phyloP scores from a whole-genome alignment of 2,113 vertebrate species.

The Tinamus guttatus region DNA sequence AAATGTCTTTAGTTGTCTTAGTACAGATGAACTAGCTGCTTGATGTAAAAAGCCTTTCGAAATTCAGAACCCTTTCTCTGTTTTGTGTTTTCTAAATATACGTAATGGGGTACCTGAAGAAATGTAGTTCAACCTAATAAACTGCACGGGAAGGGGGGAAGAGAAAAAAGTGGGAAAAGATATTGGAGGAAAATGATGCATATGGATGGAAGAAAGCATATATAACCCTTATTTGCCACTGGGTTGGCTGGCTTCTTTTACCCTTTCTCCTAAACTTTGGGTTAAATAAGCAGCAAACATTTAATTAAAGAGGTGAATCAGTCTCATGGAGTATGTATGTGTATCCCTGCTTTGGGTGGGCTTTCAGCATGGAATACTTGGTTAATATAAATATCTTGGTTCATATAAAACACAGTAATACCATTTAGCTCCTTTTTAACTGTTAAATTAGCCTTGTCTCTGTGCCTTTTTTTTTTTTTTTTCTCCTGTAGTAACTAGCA shows the following conservation, averaged over 20 bases:
- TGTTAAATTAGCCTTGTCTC: not conserved
- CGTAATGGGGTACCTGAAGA: not conserved
- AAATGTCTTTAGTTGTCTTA: not conserved
- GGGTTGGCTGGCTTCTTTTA: not conserved
- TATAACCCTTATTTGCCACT: not conserved
- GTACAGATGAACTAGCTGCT: not conserved
- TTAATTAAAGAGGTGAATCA: not conserved
- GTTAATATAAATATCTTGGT: too few relatives aligned
- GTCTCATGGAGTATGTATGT: not conserved
- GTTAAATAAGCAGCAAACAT: not conserved
- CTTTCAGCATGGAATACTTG: not conserved
- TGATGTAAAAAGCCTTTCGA: not conserved
- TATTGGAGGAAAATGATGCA: not conserved
- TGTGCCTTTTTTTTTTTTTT: not conserved
- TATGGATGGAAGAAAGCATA: not conserved
- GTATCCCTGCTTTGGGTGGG: not conserved
- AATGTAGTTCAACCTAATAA: not conserved
- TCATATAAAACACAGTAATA: not conserved
- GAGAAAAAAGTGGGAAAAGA: not conserved
- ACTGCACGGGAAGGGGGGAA: not conserved
- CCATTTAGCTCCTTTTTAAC: not conserved
- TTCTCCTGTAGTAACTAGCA: not conserved
- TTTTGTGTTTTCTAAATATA: not conserved
- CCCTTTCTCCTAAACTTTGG: not conserved
- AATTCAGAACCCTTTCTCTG: rapidly evolving